Evolutionary conservation across 2,888 invertebrate species (phyloP).

Genomic region (Drosophila anomalata): DNA sequence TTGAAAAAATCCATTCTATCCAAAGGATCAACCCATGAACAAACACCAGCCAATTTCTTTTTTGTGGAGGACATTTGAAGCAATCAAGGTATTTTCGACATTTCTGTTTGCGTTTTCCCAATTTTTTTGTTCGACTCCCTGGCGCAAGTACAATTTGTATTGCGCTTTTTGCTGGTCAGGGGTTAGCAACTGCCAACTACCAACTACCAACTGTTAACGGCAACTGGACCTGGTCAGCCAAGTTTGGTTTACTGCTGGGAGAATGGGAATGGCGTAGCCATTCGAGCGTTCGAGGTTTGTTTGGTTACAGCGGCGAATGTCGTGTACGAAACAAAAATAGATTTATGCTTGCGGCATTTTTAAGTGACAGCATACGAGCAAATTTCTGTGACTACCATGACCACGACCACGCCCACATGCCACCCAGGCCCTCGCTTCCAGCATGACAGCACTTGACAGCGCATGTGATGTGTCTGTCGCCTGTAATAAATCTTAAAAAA

Average conservation of each 20-base stretch:
- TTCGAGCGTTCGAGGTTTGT: slow-evolving; percentile 40
- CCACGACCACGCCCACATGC: slow-evolving; percentile 11
- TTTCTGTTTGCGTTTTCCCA: slow-evolving; percentile 44
- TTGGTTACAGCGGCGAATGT: slow-evolving; percentile 51
- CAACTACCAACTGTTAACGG: slow-evolving; percentile 12
- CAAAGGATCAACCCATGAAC: slow-evolving; percentile 6
- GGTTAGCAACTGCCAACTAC: slow-evolving; percentile 23
- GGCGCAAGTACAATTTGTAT: slow-evolving; percentile 66
- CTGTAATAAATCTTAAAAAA: slow-evolving; percentile 75
- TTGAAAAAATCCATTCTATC: slow-evolving; percentile 5
- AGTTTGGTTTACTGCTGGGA: slow-evolving; percentile 19
- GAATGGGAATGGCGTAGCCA: slow-evolving; percentile 8
- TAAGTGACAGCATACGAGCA: slow-evolving; percentile 67
- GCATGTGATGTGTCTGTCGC: slow-evolving; percentile 70
- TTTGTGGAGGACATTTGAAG: slow-evolving; percentile 30
- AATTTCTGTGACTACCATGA: slow-evolving; percentile 58
- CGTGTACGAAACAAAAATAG: slow-evolving; percentile 70
- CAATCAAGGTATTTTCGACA: slow-evolving; percentile 64
- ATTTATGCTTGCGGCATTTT: slow-evolving; percentile 80
- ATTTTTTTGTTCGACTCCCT: slow-evolving; percentile 19
- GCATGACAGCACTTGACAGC: slow-evolving; percentile 62
- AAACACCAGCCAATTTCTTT: slow-evolving; percentile 29
- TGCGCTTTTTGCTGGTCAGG: slow-evolving; percentile 46
- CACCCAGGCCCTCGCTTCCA: slow-evolving; percentile 7
- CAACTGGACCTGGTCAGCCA: slow-evolving; percentile 25